A percentile compares a stretch with the other conserved stretches of the same genome.
Conservation (phyloP, 1,140 invertebrate genomes). For the Leptinotarsa lineolata region DNA sequence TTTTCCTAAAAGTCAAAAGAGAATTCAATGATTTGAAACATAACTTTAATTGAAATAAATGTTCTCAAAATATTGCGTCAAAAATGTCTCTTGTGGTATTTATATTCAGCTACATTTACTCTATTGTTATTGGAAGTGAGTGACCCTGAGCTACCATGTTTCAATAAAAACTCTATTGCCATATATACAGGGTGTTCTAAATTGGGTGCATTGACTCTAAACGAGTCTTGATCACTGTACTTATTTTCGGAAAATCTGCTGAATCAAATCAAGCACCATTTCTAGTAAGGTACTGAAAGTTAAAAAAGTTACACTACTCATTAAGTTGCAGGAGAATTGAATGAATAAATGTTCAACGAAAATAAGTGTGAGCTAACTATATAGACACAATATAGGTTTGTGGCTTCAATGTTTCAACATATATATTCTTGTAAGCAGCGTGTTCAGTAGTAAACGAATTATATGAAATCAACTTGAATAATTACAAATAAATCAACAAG, state of each 20-base stretch:
- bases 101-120: neutral
- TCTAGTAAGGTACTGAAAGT: neutral
- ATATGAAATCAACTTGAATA: neutral
- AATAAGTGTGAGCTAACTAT: neutral
- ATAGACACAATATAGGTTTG: no score
- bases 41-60: no score
- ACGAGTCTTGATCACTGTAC: neutral
- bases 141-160: slow-evolving; percentile 56
- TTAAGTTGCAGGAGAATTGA: neutral
- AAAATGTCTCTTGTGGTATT: no score
- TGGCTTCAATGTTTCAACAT: neutral
- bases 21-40: no score
- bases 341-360: neutral
- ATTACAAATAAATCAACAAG: neutral
- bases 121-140: slow-evolving; percentile 55
- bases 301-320: neutral
- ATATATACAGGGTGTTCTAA: slow-evolving; percentile 22
- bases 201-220: neutral
- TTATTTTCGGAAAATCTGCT: neutral
- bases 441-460: neutral
- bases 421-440: neutral
- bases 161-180: slow-evolving; percentile 14
- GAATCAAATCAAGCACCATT: neutral
- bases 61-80: no score
- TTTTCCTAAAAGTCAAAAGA: no score